A percentile compares a stretch with the other conserved stretches of the same genome.
Conservation (phyloP, 2,888 invertebrate genomes). For the Gymnoscelis rufifasciata region DNA sequence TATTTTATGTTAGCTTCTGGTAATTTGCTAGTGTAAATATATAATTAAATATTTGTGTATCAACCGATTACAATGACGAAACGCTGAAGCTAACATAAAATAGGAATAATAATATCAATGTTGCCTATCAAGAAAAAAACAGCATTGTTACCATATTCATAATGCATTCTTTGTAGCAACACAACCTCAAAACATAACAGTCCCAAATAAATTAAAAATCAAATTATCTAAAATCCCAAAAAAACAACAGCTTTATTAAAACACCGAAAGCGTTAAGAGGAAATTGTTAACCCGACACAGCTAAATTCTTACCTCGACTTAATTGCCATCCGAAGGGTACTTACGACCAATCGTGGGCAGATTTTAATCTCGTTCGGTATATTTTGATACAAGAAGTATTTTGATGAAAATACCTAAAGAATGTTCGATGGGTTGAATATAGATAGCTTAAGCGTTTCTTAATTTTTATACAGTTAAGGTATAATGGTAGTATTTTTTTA, state of each 20-base stretch:
- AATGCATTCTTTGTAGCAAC: too few relatives aligned
- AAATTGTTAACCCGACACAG: slow-evolving; percentile 42
- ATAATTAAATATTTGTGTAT: too few relatives aligned
- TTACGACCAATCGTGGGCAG: slow-evolving; percentile 40
- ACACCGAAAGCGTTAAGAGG: slow-evolving; percentile 41
- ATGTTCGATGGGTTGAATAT: neutral
- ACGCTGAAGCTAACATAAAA: too few relatives aligned
- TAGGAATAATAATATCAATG: too few relatives aligned
- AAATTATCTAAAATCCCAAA: slow-evolving; percentile 1
- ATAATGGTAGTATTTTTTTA: too few relatives aligned
- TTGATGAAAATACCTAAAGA: neutral
- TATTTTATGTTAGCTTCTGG: too few relatives aligned
- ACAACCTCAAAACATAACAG: neutral
- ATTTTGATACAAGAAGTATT: slow-evolving; percentile 6
- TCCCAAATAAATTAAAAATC: neutral
- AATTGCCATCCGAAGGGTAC: slow-evolving; percentile 46
- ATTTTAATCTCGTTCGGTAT: slow-evolving; percentile 37
- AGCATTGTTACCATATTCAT: too few relatives aligned
- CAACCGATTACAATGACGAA: too few relatives aligned
- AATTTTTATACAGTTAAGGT: too few relatives aligned
- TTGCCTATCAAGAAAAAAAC: too few relatives aligned
- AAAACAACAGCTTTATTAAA: slow-evolving; percentile 32
- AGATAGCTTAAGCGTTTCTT: too few relatives aligned
- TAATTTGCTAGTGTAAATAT: too few relatives aligned
- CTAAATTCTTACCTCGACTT: slow-evolving; percentile 44